Conservation (phyloP, 2,888 invertebrate species). For the Iselma pallidipennis region DNA sequence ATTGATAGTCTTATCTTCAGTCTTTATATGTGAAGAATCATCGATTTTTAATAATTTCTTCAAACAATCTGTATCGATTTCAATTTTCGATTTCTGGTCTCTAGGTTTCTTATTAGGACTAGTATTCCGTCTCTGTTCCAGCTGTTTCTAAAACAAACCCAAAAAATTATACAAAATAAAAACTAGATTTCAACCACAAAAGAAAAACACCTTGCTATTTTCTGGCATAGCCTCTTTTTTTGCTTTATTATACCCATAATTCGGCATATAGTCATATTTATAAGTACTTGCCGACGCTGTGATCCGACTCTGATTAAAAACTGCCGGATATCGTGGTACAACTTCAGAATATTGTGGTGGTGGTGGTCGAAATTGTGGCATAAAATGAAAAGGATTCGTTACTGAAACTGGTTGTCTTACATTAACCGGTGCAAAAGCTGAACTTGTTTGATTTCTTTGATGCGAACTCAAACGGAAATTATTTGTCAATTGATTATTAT, state of each 20-base stretch:
- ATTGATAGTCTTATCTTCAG: not conserved
- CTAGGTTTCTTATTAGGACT: not conserved
- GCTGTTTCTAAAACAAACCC: not conserved
- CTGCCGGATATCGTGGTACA: not conserved
- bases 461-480: not conserved
- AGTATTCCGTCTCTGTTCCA: no score
- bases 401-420: constrained; percentile 12
- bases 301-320: not conserved
- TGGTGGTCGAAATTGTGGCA: not conserved
- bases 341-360: not conserved
- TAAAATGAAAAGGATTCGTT: not conserved
- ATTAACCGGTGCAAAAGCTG: constrained; percentile 21
- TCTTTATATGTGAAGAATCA: not conserved
- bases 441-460: constrained; percentile 11
- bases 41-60: constrained; percentile 45
- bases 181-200: not conserved
- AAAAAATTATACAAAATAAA: not conserved
- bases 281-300: not conserved
- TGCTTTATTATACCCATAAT: not conserved
- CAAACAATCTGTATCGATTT: constrained; percentile 43
- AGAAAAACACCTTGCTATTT: not conserved
- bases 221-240: not conserved
- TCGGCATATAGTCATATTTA: not conserved
- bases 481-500: not conserved
- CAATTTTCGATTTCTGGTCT: constrained; percentile 7